Conservation (phyloP, 1,140 invertebrate genomes). For the Zaprionus inermis region DNA sequence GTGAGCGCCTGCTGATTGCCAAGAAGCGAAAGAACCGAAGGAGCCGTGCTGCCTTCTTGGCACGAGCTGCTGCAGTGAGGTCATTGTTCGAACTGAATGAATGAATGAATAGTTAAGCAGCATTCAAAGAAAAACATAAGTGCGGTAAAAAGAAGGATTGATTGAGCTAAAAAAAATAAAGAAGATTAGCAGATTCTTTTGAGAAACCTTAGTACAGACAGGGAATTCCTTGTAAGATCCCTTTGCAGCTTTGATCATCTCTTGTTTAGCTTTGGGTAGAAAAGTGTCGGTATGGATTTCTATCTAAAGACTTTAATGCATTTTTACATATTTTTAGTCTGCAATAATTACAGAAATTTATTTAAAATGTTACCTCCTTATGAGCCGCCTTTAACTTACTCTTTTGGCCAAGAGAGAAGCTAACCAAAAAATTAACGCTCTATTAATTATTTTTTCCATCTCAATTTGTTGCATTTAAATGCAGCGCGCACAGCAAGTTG, state of each 20-base stretch:
- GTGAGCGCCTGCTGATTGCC: neutral
- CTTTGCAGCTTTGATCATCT: too few relatives aligned
- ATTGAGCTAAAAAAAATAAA: neutral
- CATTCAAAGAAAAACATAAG: neutral
- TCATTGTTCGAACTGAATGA: neutral
- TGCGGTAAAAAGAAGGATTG: neutral
- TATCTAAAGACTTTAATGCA: too few relatives aligned
- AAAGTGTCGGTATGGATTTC: too few relatives aligned
- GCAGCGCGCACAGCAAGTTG: slow-evolving; percentile 11
- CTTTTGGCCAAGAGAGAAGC: neutral
- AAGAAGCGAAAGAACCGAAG: neutral
- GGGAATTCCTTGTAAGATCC: neutral
- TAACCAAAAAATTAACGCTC: neutral
- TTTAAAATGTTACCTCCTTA: too few relatives aligned
- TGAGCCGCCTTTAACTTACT: neutral
- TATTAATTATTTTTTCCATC: slow-evolving; percentile 16
- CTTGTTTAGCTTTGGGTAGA: neutral
- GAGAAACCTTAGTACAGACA: neutral
- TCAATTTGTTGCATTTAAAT: slow-evolving; percentile 28
- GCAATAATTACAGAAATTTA: neutral
- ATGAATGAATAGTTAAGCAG: neutral
- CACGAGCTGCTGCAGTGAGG: neutral
- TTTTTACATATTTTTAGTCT: too few relatives aligned
- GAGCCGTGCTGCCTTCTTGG: neutral
- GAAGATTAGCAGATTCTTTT: neutral